Percentiles rank a stretch among this genome's conserved stretches.
phyloP scores from a whole-genome alignment of 2,888 invertebrate genomes.

The Catocala nupta region DNA sequence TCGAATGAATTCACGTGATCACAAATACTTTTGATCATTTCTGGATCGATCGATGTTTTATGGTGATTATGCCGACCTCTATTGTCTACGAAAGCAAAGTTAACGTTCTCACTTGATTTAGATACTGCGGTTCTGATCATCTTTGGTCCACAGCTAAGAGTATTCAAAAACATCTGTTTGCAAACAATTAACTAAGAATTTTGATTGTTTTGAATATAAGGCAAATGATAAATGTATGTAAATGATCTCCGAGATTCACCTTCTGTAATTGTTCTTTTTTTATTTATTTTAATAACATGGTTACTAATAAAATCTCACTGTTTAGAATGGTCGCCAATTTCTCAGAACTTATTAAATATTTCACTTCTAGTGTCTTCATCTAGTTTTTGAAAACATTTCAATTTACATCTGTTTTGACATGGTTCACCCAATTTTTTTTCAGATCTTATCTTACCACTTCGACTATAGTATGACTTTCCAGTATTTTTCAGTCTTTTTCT shows the following conservation, averaged over 20 bases:
- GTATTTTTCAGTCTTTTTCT: conserved; percentile 21
- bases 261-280: no score
- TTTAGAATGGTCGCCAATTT: no score
- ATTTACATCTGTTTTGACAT: conserved; percentile 17
- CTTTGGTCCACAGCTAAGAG: conserved; percentile 17
- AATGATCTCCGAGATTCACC: no score
- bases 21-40: conserved; percentile 10
- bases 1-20: conserved; percentile 21
- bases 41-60: conserved; percentile 5
- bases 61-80: conserved; percentile 13
- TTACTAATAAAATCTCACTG: no score
- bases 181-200: no score
- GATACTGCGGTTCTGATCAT: conserved; percentile 22
- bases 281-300: no score
- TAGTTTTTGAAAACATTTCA: conserved; percentile 27
- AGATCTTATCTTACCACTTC: conserved; percentile 18
- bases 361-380: conserved; percentile 22
- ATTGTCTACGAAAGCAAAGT: conserved; percentile 20
- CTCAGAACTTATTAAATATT: no score
- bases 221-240: no score
- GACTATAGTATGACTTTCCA: conserved; percentile 17
- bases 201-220: no score
- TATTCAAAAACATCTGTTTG: no score
- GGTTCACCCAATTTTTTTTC: conserved; percentile 19
- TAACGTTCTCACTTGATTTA: conserved; percentile 14